Percentiles rank a stretch among this genome's conserved stretches.
Conservation (phyloP, 2,113 vertebrate genomes). For the Crotalus tigris region DNA sequence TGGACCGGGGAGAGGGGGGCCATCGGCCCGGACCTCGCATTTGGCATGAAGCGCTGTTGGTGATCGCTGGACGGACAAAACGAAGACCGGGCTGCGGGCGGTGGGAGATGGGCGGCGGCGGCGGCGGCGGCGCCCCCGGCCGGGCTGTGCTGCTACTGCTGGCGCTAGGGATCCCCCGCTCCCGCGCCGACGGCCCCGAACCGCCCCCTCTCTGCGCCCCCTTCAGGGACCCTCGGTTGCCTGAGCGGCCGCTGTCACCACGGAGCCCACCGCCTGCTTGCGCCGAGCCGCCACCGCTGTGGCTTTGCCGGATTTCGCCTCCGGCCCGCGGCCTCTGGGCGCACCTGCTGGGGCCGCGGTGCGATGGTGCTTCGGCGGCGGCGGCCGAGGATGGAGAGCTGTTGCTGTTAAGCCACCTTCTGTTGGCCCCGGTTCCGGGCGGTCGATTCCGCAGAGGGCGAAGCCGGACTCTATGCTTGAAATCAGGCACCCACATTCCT, state of each 20-base stretch:
- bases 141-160: slow-evolving; percentile 16
- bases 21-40: not conserved
- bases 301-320: slow-evolving; percentile 50
- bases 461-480: slow-evolving; percentile 51
- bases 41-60: slow-evolving; percentile 51
- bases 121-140: slow-evolving; percentile 22
- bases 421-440: slow-evolving; percentile 39
- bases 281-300: slow-evolving; percentile 25
- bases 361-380: not conserved
- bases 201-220: slow-evolving; percentile 6
- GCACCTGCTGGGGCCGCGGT: slow-evolving; percentile 24
- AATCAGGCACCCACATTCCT: slow-evolving; percentile 47
- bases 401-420: slow-evolving; percentile 30
- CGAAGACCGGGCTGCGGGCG: slow-evolving; percentile 6
- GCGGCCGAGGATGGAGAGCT: slow-evolving; percentile 20
- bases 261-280: slow-evolving; percentile 29
- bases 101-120: slow-evolving; percentile 57
- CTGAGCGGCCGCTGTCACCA: slow-evolving; percentile 24
- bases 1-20: not conserved
- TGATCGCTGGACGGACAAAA: slow-evolving; percentile 33
- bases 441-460: slow-evolving; percentile 30
- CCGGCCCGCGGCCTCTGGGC: slow-evolving; percentile 5
- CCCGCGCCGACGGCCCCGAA: not conserved
- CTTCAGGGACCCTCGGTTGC: not conserved
- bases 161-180: slow-evolving; percentile 5